phyloP scores from a whole-genome alignment of 2,113 vertebrate genomes.

The Recurvirostra avosetta region DNA sequence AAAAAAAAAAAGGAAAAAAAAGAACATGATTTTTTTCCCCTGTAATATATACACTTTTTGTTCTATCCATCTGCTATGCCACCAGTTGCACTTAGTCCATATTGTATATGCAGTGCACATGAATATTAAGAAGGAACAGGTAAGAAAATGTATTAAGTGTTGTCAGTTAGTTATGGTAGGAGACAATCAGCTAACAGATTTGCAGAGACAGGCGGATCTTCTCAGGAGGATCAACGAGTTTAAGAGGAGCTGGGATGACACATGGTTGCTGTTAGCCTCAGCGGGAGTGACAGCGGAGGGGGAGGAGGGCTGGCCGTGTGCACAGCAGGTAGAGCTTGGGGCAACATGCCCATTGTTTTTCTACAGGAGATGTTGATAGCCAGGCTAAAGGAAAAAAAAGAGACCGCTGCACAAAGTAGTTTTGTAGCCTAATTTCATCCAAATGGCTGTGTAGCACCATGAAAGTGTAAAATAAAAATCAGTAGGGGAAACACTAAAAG shows the following conservation, averaged over 20 bases:
- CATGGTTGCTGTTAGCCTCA: constrained; percentile 22
- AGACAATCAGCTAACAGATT: constrained; percentile 38
- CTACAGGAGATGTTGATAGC: neutral
- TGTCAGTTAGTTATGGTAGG: constrained; percentile 14
- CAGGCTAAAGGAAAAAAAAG: neutral
- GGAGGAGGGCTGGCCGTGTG: neutral
- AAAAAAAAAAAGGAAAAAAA: neutral
- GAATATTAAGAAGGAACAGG: constrained; percentile 3
- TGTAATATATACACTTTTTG: neutral
- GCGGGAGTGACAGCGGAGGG: constrained; percentile 2
- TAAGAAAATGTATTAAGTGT: neutral
- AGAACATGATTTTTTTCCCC: fast-evolving
- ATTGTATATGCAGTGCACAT: neutral
- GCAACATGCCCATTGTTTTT: neutral
- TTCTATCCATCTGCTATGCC: neutral
- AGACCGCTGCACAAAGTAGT: neutral
- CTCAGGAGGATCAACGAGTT: neutral
- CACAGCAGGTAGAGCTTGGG: constrained; percentile 26
- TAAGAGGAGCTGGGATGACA: constrained; percentile 32
- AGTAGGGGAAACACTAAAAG: neutral
- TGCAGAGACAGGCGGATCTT: neutral
- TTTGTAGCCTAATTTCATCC: neutral
- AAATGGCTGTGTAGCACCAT: neutral
- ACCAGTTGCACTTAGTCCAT: neutral
- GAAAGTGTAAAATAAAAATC: neutral